Evolutionary conservation across 2,113 vertebrate species (phyloP).

Genomic region (Thunnus maccoyii): DNA sequence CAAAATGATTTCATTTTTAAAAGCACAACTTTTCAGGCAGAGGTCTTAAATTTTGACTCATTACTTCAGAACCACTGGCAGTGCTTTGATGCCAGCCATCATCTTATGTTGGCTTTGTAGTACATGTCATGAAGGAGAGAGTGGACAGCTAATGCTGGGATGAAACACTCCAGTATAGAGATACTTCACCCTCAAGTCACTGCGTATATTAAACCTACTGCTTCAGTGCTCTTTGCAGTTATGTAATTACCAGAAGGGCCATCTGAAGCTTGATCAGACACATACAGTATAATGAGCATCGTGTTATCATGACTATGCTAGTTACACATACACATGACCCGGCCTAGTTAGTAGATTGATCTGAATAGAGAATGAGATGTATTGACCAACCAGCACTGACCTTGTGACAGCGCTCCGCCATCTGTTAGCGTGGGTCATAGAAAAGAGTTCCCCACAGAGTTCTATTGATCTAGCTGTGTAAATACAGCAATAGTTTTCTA

Average conservation of each 20-base stretch:
- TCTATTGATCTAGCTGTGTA: slow-evolving; percentile 70
- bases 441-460: slow-evolving; percentile 42
- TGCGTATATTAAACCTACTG: not conserved
- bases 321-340: slow-evolving; percentile 27
- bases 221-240: slow-evolving; percentile 6
- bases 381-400: slow-evolving; percentile 62
- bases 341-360: slow-evolving; percentile 67
- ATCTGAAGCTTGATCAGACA: slow-evolving; percentile 3
- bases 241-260: slow-evolving; percentile 1
- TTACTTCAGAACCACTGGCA: not conserved
- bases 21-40: not conserved
- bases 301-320: slow-evolving; percentile 33
- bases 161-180: not conserved
- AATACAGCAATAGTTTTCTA: slow-evolving; percentile 49
- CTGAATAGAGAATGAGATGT: slow-evolving; percentile 27
- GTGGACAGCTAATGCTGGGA: not conserved
- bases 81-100: slow-evolving; percentile 9
- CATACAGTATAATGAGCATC: slow-evolving; percentile 10
- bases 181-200: not conserved
- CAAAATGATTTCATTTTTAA: too few species aligned
- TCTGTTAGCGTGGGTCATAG: slow-evolving; percentile 39
- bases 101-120: slow-evolving; percentile 8
- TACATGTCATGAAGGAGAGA: slow-evolving; percentile 3
- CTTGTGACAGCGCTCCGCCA: slow-evolving; percentile 51
- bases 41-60: not conserved